Evolutionary conservation across 2,113 vertebrate species (phyloP).

Genomic region (Hippocampus abdominalis): DNA sequence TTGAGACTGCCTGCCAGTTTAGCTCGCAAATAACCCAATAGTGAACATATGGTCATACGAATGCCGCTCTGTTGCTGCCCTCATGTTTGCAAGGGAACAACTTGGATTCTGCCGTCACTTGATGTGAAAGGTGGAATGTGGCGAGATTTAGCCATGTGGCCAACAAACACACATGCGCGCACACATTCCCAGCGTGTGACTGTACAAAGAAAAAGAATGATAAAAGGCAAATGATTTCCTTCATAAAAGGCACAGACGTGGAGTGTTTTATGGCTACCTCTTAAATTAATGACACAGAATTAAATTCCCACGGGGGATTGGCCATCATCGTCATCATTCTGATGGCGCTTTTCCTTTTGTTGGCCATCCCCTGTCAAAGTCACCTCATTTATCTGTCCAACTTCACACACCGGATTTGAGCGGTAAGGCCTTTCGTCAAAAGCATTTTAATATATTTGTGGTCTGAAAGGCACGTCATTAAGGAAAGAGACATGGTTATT

Average conservation of each 20-base stretch:
- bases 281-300: conserved; percentile 49
- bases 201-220: conserved; percentile 1
- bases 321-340: conserved; percentile 11
- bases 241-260: conserved; percentile 50
- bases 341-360: conserved; percentile 43
- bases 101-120: not conserved
- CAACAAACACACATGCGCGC: not conserved
- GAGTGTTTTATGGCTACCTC: conserved; percentile 33
- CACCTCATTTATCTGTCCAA: conserved; percentile 35
- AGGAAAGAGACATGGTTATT: conserved; percentile 30
- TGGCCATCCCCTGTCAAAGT: conserved; percentile 45
- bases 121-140: not conserved
- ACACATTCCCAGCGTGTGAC: conserved; percentile 50
- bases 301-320: conserved; percentile 36
- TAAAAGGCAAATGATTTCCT: conserved; percentile 57
- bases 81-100: not conserved
- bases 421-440: conserved; percentile 37
- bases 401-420: conserved; percentile 41
- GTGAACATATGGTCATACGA: not conserved
- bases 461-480: conserved; percentile 55
- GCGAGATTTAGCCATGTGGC: not conserved
- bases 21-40: not conserved
- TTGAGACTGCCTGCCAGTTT: not conserved
- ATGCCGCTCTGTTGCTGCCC: not conserved
- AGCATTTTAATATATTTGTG: conserved; percentile 45